Percentiles rank a stretch among this genome's conserved stretches.
phyloP scores from a whole-genome alignment of 2,888 invertebrate genomes.

The Drosophila meridiana region DNA sequence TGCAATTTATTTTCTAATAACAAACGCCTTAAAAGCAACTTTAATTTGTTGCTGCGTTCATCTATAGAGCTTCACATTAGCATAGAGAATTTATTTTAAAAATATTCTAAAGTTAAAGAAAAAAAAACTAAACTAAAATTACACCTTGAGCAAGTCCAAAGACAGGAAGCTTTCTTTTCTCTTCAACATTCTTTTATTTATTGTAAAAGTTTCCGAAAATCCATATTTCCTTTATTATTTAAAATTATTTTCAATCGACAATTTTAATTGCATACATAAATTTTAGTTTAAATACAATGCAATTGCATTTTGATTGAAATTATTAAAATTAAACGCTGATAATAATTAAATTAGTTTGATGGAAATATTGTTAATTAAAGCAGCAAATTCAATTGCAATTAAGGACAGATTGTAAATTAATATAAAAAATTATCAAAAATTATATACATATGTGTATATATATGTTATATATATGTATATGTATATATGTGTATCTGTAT shows the following conservation, averaged over 20 bases:
- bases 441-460: not conserved
- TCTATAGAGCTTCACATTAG: too few species aligned
- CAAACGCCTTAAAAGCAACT: too few species aligned
- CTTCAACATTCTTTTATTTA: not conserved
- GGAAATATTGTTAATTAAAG: conserved; percentile 5
- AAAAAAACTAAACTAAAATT: not conserved
- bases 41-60: too few species aligned
- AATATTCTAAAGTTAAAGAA: not conserved
- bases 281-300: not conserved
- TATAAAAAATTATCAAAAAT: not conserved
- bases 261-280: conserved; percentile 5
- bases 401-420: not conserved
- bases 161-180: not conserved
- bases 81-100: not conserved
- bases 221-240: not conserved
- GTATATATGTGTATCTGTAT: too few species aligned
- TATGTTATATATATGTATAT: not conserved
- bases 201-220: too few species aligned
- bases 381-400: not conserved
- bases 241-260: too few species aligned
- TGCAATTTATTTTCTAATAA: too few species aligned
- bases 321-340: not conserved
- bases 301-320: not conserved
- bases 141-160: not conserved
- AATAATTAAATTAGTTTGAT: not conserved